phyloP scores from a whole-genome alignment of 2,113 vertebrate genomes.

The Neolamprologus modestus region DNA sequence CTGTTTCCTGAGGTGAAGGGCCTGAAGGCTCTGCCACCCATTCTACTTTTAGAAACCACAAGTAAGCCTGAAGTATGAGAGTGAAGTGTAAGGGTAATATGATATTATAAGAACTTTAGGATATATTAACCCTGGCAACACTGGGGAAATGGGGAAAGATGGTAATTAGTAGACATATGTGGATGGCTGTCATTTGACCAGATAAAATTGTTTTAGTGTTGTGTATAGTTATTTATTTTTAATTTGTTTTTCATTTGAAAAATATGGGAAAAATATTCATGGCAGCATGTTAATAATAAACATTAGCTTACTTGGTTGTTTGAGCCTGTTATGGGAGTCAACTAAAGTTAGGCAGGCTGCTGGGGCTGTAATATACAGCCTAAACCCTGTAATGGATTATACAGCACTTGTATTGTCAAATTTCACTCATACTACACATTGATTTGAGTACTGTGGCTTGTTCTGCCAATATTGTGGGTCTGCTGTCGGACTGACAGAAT shows the following conservation, averaged over 20 bases:
- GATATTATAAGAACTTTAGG: neutral
- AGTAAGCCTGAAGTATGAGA: neutral
- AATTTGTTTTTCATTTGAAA: neutral
- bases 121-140: neutral
- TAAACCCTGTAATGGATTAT: neutral
- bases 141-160: neutral
- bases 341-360: neutral
- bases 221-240: neutral
- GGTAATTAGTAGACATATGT: neutral
- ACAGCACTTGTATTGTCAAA: neutral
- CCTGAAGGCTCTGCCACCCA: neutral
- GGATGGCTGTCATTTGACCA: neutral
- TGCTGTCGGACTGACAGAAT: neutral
- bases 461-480: neutral
- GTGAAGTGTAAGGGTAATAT: neutral
- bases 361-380: neutral
- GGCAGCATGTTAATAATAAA: neutral
- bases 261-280: neutral
- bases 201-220: neutral
- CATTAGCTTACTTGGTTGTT: neutral
- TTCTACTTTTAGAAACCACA: neutral
- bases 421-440: neutral
- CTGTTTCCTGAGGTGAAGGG: neutral
- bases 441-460: neutral
- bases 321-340: neutral